Evolutionary conservation across 2,888 invertebrate species (phyloP).

Genomic region (Boloria euphrosyne): DNA sequence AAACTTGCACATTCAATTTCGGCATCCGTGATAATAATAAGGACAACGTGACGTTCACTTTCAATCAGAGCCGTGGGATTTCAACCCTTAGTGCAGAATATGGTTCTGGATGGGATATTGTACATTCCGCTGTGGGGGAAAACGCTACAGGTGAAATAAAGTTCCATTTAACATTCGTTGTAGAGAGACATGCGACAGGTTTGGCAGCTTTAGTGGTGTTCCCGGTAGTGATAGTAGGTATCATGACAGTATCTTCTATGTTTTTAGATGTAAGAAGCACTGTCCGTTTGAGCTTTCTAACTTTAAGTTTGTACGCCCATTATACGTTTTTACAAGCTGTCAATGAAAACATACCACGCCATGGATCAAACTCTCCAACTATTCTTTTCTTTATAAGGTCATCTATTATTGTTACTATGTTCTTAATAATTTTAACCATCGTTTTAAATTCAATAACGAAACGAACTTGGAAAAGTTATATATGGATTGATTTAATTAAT

Average conservation of each 20-base stretch:
- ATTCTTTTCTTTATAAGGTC: constrained; percentile 51
- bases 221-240: constrained; percentile 49
- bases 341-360: constrained; percentile 46
- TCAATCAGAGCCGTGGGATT: constrained; percentile 37
- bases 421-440: constrained; percentile 46
- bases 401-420: constrained; percentile 48
- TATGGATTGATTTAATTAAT: constrained; percentile 46
- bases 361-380: constrained; percentile 46
- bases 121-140: constrained; percentile 45
- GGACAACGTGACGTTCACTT: constrained; percentile 38
- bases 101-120: constrained; percentile 54
- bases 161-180: constrained; percentile 48
- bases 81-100: constrained; percentile 45
- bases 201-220: constrained; percentile 50
- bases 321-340: constrained; percentile 47
- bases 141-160: constrained; percentile 39
- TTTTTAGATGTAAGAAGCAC: constrained; percentile 47
- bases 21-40: constrained; percentile 21
- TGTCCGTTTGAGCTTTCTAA: constrained; percentile 46
- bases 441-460: constrained; percentile 43
- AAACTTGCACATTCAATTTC: constrained; percentile 48
- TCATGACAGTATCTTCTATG: constrained; percentile 46
- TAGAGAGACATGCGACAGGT: constrained; percentile 52
- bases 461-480: constrained; percentile 36
- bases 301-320: constrained; percentile 52